These are phyloP conservation scores for Apostichopus californicus DNA, from an alignment of 35 echinoderm and acorn worm species.

Conservation along the genomic window DNA sequence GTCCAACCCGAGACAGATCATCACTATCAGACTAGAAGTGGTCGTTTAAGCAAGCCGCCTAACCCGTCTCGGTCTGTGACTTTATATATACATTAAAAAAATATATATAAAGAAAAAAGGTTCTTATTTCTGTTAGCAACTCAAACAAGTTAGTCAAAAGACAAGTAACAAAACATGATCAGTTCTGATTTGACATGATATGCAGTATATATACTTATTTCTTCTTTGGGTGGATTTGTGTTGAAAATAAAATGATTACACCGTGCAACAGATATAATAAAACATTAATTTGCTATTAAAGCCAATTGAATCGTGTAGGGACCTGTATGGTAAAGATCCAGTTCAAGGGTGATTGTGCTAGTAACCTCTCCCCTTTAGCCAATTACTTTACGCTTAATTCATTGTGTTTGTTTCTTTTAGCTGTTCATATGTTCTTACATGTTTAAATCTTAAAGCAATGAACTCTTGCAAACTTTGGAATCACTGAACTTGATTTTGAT, in stretches of 20 bases:
- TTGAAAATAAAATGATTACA: neutral
- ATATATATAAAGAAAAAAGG: too few species aligned
- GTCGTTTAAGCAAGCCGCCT: neutral
- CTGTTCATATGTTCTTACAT: too few species aligned
- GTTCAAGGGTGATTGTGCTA: slow-evolving; percentile 41
- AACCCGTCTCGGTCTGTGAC: slow-evolving; percentile 28
- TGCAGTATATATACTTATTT: neutral
- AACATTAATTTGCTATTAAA: too few species aligned
- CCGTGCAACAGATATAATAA: too few species aligned
- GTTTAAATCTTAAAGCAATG: too few species aligned
- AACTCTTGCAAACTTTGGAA: too few species aligned
- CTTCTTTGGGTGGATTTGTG: neutral
- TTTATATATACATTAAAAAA: neutral
- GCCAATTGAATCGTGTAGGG: neutral
- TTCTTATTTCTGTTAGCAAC: too few species aligned
- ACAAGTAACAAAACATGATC: too few species aligned
- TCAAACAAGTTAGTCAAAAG: too few species aligned
- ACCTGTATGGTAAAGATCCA: slow-evolving; percentile 61
- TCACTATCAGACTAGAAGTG: slow-evolving; percentile 7
- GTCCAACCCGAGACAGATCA: neutral
- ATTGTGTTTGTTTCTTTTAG: too few species aligned
- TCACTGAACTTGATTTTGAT: too few species aligned
- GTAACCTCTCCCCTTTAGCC: slow-evolving; percentile 50
- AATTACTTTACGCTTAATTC: neutral
- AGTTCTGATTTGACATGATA: too few species aligned